Evolutionary conservation across 2,113 vertebrate species (phyloP), one percentile per base, ranked within the genome.

Genomic region (Nesoenas mayeri): DNA sequence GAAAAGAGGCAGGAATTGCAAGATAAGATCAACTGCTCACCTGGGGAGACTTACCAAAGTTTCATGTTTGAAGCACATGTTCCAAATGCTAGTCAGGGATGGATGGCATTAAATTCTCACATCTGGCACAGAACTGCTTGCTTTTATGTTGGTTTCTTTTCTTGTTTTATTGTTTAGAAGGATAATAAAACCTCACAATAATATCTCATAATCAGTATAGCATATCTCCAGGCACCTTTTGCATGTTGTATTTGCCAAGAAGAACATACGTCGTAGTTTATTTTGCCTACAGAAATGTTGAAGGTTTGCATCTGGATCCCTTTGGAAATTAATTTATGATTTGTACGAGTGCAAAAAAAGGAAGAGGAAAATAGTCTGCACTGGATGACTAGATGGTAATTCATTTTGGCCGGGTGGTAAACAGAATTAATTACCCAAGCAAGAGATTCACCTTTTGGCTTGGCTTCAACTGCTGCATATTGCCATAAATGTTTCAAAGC

Each of bases 131-230:
- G 79, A 97, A 91, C 91, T 91, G 93, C 94, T 96, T 94, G 95
- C 97, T 97, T 97, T 98, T 96, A 98, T 98, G 97, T 97, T 97
- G 94, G 88, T 95, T 97, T 78, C 90, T 96, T 96, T 92, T 85
- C 86, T 91, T 95, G 93, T 90, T 96, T 97, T 97, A 96, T 97
- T 97, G 95, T 94, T 97, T 97, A 93, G 96, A 97, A 97, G 90
- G 93, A 96, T 97, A 96, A 98, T 98, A 98, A 98, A 97, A 97
- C 89, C 88, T 95, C 96, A 94, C 91, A 96, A 96, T 97, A 95
- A 95, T 98, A 97, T 96, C 97, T 97, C 94, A 72, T 97, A 96
- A 98, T 97, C 97, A 94, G 87, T 94, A 97, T 61, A 96, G 93
- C 90, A 85, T 97, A 95, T 97, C 97, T 97, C 96, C 97, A 97